Percentiles rank a stretch among this genome's conserved stretches.
phyloP scores from a whole-genome alignment of 1,140 invertebrate genomes.

The Thrips palmi region DNA sequence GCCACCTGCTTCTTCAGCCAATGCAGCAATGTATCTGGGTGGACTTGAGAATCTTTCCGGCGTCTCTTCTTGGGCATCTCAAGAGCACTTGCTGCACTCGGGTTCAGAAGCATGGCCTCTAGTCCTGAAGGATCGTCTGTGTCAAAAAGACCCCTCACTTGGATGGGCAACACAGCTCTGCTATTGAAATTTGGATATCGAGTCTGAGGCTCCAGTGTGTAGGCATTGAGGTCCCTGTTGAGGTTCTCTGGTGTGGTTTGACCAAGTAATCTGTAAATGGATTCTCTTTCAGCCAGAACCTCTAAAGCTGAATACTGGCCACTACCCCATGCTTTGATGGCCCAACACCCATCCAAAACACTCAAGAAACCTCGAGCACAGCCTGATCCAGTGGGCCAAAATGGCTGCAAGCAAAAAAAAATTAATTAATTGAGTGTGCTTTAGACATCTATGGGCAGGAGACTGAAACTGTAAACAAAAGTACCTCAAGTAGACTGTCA shows the following conservation, averaged over 20 bases:
- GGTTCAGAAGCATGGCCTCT: slow-evolving; percentile 22
- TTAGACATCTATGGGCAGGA: too few relatives aligned
- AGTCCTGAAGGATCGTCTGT: slow-evolving; percentile 35
- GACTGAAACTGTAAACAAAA: too few relatives aligned
- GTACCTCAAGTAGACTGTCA: slow-evolving; percentile 82
- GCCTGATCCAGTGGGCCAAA: slow-evolving; percentile 96
- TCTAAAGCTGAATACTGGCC: slow-evolving; percentile 46
- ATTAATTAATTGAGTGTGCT: too few relatives aligned
- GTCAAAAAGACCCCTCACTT: slow-evolving; percentile 38
- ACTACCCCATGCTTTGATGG: slow-evolving; percentile 67
- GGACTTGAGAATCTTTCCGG: slow-evolving; percentile 44
- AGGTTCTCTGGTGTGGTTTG: slow-evolving; percentile 96
- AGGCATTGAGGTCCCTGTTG: slow-evolving; percentile 68
- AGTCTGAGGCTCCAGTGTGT: slow-evolving; percentile 79
- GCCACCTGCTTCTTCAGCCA: slow-evolving; percentile 61
- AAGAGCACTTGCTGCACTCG: slow-evolving; percentile 18
- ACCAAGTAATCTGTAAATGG: slow-evolving; percentile 71
- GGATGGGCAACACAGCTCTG: slow-evolving; percentile 39
- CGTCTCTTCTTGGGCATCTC: slow-evolving; percentile 41
- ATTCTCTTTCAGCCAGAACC: slow-evolving; percentile 85
- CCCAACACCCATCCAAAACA: slow-evolving; percentile 91
- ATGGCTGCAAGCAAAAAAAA: slow-evolving; percentile 43
- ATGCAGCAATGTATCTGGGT: slow-evolving; percentile 49
- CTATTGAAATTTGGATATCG: slow-evolving; percentile 36
- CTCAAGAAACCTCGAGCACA: slow-evolving; percentile 93